Base-by-base conservation (phyloP, 2,113 vertebrate genomes). In the Syngnathus typhle region DNA sequence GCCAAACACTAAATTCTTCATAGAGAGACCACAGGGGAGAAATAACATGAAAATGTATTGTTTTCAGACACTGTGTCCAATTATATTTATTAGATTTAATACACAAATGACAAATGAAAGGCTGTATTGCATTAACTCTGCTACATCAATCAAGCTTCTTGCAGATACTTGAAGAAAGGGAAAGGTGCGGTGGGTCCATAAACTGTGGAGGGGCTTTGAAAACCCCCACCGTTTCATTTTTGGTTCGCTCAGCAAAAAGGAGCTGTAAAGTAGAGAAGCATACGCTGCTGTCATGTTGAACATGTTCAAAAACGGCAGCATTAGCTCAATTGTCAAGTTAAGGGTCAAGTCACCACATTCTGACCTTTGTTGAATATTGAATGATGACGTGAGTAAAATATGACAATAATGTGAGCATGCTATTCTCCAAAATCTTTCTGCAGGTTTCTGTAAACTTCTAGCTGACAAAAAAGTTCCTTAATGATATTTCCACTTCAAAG, bases 81-180 rank as follows among this genome's bases (percentile, higher is more conserved):
- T 61, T 71, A n/a, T n/a, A 51, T 64, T 77, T 32, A 69, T 67
- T 71, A 47, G 7, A 75, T 62, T 38, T 21, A 27, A 66, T 39
- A 12, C 6, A 41, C 60, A 64, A 21, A 52, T 44, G 38, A 58
- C 32, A 65, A 59, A 43, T 47, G 39, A 18, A 38, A 9, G 3
- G 19, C 37, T 41, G 38, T 13, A 18, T 43, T 21, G 21, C 23
- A 65, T 65, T 39, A 62, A 41, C 18, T 36, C 15, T 37, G 15
- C 36, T 15, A n/a, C 36, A 63, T 64, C 32, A 16, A 37, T 49
- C 27, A 49, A 2, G 44, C 23, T 49, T 37, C 44, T 51, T 47
- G 15, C 27, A 64, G 3, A 36, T 49, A 19, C 6, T 36, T 32
- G 18, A 5, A 51, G 51, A 60, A 49, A 13, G 39, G n/a, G 19